Evolutionary conservation across 2,113 vertebrate species (phyloP), one percentile per base, ranked within the genome.

Genomic region (Datnioides undecimradiatus): DNA sequence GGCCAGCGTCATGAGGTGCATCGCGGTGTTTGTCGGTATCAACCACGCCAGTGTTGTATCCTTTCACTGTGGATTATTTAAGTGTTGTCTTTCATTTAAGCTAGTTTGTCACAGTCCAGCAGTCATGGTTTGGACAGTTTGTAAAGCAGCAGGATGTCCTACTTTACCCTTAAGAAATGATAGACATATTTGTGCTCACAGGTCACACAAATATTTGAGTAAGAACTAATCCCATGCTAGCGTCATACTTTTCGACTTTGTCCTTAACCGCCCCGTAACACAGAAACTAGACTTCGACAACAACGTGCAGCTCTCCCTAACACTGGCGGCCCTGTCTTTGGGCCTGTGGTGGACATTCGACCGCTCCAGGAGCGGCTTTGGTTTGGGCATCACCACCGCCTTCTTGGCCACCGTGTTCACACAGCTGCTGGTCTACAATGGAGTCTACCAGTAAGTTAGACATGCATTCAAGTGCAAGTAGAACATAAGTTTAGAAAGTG

Each of bases 11-110:
- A 99, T 99, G 97, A 95, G 98, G 85, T 99, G 98, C 75, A 97
- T 99, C 58, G 98, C 98, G 0, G 98, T 99, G 88, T 99, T 99
- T 72, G 97, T 99, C 71, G 98, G 98, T 65, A 99, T 99, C 92
- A 99, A 99, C 93, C 98, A 99, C 31, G 98, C 98, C 92, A 99
- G 98, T 5, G 98, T 96, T 93, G 96, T 99, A 99, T 99, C 98
- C 97, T 98, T 90, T 71, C 79, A 23, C 6, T 5, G 5, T 0
- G 8, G 2, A 19, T 54, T 1, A 41, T 33, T 7, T 27, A 19
- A 38, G 1, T 21, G 33, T 31, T 33, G 5, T 41, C 1, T 13
- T 16, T 52, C 21, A 52, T 67, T 58, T 19, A 6, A 14, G 0
- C 8, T 38, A 0, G 7, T 52, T 49, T 38, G 9, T 34, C 8